Percentiles rank a stretch among this genome's conserved stretches.
These are phyloP conservation scores for Cataglyphis albicans DNA, from an alignment of 2,888 invertebrate genomes.

Conservation along the genomic window DNA sequence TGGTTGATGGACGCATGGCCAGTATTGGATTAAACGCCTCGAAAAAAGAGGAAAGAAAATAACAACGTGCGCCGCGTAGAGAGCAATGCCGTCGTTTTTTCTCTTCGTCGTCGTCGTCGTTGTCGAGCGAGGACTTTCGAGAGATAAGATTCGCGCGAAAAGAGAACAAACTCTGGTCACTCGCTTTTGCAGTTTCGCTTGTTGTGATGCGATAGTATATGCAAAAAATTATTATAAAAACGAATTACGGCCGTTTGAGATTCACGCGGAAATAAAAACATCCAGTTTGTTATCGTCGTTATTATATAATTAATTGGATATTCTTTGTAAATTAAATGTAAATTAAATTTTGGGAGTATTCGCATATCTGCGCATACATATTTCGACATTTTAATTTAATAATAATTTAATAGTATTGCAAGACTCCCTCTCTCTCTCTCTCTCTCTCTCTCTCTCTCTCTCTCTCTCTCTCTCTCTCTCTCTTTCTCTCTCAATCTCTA, in stretches of 20 bases:
- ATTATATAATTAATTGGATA: slow-evolving; percentile 52
- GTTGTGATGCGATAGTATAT: not conserved
- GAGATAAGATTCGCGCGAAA: slow-evolving; percentile 31
- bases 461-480: too few species aligned
- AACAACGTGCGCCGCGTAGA: slow-evolving; percentile 68
- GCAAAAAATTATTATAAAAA: slow-evolving; percentile 33
- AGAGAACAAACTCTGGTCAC: slow-evolving; percentile 55
- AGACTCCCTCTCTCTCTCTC: not conserved
- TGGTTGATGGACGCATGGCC: slow-evolving; percentile 84
- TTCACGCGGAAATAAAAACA: slow-evolving; percentile 6
- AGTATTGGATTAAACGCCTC: slow-evolving; percentile 83
- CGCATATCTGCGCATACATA: not conserved
- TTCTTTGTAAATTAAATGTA: slow-evolving; percentile 42
- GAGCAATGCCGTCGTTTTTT: slow-evolving; percentile 53
- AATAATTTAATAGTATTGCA: slow-evolving; percentile 46
- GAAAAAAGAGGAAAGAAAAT: slow-evolving; percentile 78
- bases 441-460: not conserved
- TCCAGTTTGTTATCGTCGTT: slow-evolving; percentile 33
- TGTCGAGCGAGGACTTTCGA: slow-evolving; percentile 22
- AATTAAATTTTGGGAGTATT: slow-evolving; percentile 48
- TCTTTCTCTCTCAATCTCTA: not conserved
- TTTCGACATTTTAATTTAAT: slow-evolving; percentile 55
- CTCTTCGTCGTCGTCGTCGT: not conserved
- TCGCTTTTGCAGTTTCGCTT: slow-evolving; percentile 11
- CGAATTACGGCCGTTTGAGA: slow-evolving; percentile 11